These are phyloP conservation scores for Malurus alboscapulatus DNA, from an alignment of 2,113 vertebrate genomes.

Conservation along the genomic window DNA sequence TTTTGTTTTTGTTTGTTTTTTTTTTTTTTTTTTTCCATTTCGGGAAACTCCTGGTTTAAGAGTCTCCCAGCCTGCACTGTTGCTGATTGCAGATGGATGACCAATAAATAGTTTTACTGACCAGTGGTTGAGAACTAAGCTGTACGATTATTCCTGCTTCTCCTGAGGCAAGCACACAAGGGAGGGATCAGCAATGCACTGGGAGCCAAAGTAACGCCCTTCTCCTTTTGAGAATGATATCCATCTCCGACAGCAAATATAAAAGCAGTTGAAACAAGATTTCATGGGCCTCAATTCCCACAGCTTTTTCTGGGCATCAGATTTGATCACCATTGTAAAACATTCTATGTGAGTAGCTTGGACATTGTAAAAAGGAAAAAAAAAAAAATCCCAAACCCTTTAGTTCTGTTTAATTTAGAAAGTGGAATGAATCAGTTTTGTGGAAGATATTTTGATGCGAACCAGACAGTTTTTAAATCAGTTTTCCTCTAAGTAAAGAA, in stretches of 20 bases:
- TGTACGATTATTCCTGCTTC: not conserved
- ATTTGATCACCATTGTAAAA: slow-evolving; percentile 76
- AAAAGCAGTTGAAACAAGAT: slow-evolving; percentile 74
- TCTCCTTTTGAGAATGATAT: slow-evolving; percentile 51
- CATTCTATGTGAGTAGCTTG: slow-evolving; percentile 53
- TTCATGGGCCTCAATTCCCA: slow-evolving; percentile 79
- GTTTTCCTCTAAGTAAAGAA: slow-evolving; percentile 51
- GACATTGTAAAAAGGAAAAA: not conserved
- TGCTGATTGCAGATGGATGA: not conserved
- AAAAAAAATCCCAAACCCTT: not conserved
- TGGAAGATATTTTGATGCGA: slow-evolving; percentile 62
- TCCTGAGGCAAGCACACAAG: slow-evolving; percentile 26
- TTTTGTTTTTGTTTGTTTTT: too few relatives aligned
- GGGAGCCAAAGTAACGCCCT: slow-evolving; percentile 64
- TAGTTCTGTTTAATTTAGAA: slow-evolving; percentile 61
- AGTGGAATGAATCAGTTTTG: slow-evolving; percentile 66
- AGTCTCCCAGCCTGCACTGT: not conserved
- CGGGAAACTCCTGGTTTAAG: not conserved
- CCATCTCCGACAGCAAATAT: slow-evolving; percentile 58
- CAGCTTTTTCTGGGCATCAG: slow-evolving; percentile 68
- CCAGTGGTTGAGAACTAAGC: not conserved
- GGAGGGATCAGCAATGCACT: slow-evolving; percentile 15
- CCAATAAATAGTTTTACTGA: slow-evolving; percentile 38
- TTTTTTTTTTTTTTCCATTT: not conserved
- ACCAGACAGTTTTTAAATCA: slow-evolving; percentile 65